Evolutionary conservation across 2,113 vertebrate species (phyloP).

Genomic region (Atherinomorus stipes): DNA sequence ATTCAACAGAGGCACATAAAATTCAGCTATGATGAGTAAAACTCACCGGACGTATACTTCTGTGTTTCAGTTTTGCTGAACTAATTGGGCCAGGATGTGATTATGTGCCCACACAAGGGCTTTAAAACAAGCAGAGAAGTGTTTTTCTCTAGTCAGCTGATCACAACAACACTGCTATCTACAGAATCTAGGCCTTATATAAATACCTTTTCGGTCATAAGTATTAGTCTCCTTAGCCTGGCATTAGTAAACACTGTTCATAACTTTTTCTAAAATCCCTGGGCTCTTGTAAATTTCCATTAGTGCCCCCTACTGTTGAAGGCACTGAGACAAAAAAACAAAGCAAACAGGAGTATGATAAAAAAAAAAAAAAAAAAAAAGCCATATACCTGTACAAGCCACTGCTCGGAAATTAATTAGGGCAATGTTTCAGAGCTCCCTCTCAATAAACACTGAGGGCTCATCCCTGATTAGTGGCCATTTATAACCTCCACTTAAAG

Average conservation of each 20-base stretch:
- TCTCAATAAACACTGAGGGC: conserved; percentile 75
- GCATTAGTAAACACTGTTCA: conserved; percentile 70
- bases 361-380: conserved; percentile 46
- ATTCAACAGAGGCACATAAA: neutral
- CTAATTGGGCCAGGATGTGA: conserved; percentile 16
- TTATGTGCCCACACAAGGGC: conserved; percentile 64
- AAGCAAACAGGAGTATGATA: conserved; percentile 32
- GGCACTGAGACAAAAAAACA: conserved; percentile 37
- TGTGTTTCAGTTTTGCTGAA: neutral
- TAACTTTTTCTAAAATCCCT: conserved; percentile 69
- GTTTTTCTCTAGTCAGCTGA: conserved; percentile 13
- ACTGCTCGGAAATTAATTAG: conserved; percentile 78
- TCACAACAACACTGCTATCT: conserved; percentile 47
- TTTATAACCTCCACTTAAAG: conserved; percentile 81
- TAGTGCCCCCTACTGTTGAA: conserved; percentile 63
- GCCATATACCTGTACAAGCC: conserved; percentile 39
- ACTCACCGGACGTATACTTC: neutral
- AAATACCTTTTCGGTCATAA: conserved; percentile 66
- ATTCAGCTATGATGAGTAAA: neutral
- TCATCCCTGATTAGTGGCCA: conserved; percentile 81
- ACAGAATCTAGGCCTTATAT: conserved; percentile 61
- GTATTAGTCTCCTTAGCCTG: conserved; percentile 73
- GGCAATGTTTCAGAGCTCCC: conserved; percentile 77
- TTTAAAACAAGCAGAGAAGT: conserved; percentile 30
- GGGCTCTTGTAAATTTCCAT: conserved; percentile 74